A percentile compares a stretch with the other conserved stretches of the same genome.
phyloP scores from a whole-genome alignment of 2,888 invertebrate species.

The Pollenia angustigena region DNA sequence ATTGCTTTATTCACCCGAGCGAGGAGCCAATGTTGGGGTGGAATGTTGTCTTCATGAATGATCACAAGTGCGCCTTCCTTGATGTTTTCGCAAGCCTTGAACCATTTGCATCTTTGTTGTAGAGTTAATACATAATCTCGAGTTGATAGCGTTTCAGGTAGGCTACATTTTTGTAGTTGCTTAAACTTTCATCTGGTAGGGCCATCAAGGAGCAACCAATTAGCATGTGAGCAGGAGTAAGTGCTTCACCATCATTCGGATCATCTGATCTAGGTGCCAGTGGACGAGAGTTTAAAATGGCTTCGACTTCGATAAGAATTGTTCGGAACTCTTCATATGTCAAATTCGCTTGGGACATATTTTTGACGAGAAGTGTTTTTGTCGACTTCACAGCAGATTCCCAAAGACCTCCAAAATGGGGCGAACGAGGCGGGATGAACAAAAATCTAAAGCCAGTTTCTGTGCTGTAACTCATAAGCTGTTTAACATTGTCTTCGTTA shows the following conservation, averaged over 20 bases:
- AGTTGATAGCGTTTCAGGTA: slow-evolving; percentile 63
- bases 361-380: slow-evolving; percentile 61
- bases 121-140: not conserved
- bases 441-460: slow-evolving; percentile 45
- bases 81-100: not conserved
- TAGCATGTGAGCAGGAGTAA: slow-evolving; percentile 36
- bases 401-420: slow-evolving; percentile 9
- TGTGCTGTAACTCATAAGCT: slow-evolving; percentile 21
- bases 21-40: not conserved
- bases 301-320: slow-evolving; percentile 73
- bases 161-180: slow-evolving; percentile 29
- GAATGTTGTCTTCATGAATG: not conserved
- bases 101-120: not conserved
- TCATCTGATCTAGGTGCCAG: slow-evolving; percentile 17
- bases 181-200: slow-evolving; percentile 40
- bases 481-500: not conserved
- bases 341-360: slow-evolving; percentile 6
- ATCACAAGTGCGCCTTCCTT: not conserved
- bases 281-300: slow-evolving; percentile 73
- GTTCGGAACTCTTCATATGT: slow-evolving; percentile 61
- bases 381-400: slow-evolving; percentile 33
- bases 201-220: slow-evolving; percentile 50
- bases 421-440: not conserved
- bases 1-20: not conserved
- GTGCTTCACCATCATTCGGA: slow-evolving; percentile 1